A percentile compares a stretch with the other conserved stretches of the same genome.
Conservation (phyloP, 2,797 vertebrate species). For the Scolopax rusticola region DNA sequence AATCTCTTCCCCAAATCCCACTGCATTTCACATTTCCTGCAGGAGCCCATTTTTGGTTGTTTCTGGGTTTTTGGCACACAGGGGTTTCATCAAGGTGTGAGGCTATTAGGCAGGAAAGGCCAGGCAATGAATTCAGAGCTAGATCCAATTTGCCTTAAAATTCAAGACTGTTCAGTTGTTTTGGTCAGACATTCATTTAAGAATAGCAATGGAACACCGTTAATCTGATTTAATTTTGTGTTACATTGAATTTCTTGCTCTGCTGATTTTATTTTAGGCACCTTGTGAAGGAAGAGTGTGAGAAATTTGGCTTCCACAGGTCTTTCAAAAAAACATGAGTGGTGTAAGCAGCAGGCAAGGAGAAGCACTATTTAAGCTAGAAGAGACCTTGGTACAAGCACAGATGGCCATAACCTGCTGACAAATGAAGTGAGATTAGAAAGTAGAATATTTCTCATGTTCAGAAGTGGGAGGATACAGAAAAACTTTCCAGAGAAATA, state of each 20-base stretch:
- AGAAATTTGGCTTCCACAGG: background rate
- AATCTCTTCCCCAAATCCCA: background rate
- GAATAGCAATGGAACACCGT: background rate
- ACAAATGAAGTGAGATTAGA: slow-evolving; percentile 37
- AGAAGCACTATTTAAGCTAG: background rate
- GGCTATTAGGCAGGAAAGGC: background rate
- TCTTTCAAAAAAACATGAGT: background rate
- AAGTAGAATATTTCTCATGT: background rate
- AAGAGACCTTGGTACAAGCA: background rate
- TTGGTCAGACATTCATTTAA: background rate
- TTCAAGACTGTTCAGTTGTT: background rate
- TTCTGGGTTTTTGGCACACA: background rate
- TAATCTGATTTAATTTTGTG: background rate
- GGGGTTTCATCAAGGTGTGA: background rate
- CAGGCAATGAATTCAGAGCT: background rate
- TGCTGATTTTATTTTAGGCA: slow-evolving; percentile 8
- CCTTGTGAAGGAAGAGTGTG: background rate
- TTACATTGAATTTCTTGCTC: background rate
- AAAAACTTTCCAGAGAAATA: slow-evolving; percentile 22
- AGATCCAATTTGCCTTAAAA: background rate
- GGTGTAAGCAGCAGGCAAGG: background rate
- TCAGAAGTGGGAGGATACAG: background rate
- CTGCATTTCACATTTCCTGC: background rate
- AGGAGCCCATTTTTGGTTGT: background rate
- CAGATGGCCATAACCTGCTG: slow-evolving; percentile 7